A percentile compares a stretch with the other conserved stretches of the same genome.
These are phyloP conservation scores for Benitochromis conjunctus DNA, from an alignment of 2,113 vertebrate species.

Conservation along the genomic window DNA sequence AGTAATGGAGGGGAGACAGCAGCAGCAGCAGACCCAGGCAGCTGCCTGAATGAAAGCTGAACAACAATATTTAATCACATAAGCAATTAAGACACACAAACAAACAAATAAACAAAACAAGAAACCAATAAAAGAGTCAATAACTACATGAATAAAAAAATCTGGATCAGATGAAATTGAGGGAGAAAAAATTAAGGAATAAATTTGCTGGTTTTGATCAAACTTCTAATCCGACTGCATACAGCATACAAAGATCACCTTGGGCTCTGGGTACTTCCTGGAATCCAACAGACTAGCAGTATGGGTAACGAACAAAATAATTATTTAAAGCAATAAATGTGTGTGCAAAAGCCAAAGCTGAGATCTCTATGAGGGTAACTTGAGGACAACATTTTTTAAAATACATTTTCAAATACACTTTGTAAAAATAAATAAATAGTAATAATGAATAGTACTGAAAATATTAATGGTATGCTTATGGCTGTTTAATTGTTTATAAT, in stretches of 20 bases:
- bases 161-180: not conserved
- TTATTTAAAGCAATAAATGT: not conserved
- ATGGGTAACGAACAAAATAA: not conserved
- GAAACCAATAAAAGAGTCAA: not conserved
- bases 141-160: not conserved
- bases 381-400: not conserved
- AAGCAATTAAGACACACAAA: not conserved
- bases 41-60: not conserved
- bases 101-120: not conserved
- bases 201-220: not conserved
- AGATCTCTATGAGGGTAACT: not conserved
- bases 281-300: not conserved
- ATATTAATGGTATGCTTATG: not conserved
- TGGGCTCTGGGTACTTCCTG: not conserved
- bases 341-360: not conserved
- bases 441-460: not conserved
- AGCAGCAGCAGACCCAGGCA: rapidly evolving
- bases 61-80: not conserved
- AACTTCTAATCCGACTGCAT: rapidly evolving
- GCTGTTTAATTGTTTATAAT: not conserved
- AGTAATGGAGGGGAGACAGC: not conserved
- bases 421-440: not conserved
- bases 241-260: not conserved
- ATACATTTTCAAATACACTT: not conserved
- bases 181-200: not conserved